Base-by-base conservation (phyloP, 1,140 invertebrate species). In the Zaprionus gabonicus region DNA sequence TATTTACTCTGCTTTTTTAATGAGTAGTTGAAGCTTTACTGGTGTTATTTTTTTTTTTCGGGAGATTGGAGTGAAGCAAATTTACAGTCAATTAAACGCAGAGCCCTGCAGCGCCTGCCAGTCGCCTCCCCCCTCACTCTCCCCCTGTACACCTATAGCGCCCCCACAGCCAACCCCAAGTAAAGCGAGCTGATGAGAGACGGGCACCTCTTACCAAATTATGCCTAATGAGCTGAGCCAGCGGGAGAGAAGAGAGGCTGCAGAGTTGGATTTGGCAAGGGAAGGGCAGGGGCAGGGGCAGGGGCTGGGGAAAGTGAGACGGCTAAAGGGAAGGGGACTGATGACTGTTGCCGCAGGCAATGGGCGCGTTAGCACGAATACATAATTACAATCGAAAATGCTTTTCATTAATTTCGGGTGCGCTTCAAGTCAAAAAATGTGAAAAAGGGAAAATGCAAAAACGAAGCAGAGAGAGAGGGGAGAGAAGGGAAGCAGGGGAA, bases 341-440 rank as follows among this genome's bases (percentile, higher is more conserved):
- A 65, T 66, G 74, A 64, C 28, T 71, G 73, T 69, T 69, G 62
- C 74, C 70, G 46, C 49, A 57, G 70, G 78, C 55, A 64, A 70
- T 60, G 72, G 80, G 65, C 78, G 78, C 78, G 82, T 74, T 81
- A 84, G 75, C 78, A 84, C 84, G 78, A 87, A 87, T 88, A 86
- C 83, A 86, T 88, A 87, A 87, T 88, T 88, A 87, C 84, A 87
- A 87, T 87, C 85, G 81, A 87, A 87, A 87, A 88, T 88, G 84
- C 78, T 87, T 84, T 87, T 90, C 84, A 88, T 88, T 90, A 88
- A 90, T 88, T 88, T 87, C 84, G 81, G 88, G 85, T 88, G 69
- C 70, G 65, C 80, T 83, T 70, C 70, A 78, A 70, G 69, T 62
- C 62, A 51, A 71, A 67, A 38, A 31, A 56, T 5, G 38, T 36